A percentile compares a stretch with the other conserved stretches of the same genome.
These are phyloP conservation scores for Cataglyphis hispanica DNA, from an alignment of 1,140 invertebrate genomes.

Conservation along the genomic window DNA sequence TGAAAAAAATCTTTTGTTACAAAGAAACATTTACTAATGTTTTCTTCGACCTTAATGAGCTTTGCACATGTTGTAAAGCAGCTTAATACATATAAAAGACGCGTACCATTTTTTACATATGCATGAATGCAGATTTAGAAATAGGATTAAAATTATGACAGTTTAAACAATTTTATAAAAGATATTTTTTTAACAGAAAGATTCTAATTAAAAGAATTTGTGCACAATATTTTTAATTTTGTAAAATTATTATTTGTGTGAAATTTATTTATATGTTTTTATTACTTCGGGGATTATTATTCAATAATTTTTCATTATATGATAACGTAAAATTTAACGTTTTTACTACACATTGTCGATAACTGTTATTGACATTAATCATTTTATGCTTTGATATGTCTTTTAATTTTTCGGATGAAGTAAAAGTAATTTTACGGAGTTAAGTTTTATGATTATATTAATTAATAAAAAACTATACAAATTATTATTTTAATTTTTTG, in stretches of 20 bases:
- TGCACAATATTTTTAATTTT: constrained; percentile 3
- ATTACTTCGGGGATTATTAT: background rate
- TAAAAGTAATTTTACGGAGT: background rate
- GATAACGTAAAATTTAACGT: background rate
- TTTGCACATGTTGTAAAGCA: background rate
- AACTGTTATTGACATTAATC: background rate
- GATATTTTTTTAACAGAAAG: background rate
- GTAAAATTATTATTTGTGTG: background rate
- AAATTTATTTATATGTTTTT: background rate
- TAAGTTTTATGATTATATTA: constrained; percentile 1
- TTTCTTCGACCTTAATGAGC: constrained; percentile 26
- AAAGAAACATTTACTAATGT: constrained; percentile 35
- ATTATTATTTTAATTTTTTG: background rate
- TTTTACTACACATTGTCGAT: background rate
- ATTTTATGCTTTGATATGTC: background rate
- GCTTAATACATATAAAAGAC: constrained; percentile 27
- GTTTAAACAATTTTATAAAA: background rate
- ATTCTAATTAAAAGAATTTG: background rate
- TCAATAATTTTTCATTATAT: background rate
- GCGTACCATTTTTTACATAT: background rate
- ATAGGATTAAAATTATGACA: constrained; percentile 1
- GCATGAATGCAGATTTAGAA: background rate
- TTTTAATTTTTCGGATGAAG: background rate
- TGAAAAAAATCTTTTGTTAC: constrained; percentile 1
- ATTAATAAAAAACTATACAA: background rate